Evolutionary conservation across 2,888 invertebrate species (phyloP).

Genomic region (Eremobia ochroleuca): DNA sequence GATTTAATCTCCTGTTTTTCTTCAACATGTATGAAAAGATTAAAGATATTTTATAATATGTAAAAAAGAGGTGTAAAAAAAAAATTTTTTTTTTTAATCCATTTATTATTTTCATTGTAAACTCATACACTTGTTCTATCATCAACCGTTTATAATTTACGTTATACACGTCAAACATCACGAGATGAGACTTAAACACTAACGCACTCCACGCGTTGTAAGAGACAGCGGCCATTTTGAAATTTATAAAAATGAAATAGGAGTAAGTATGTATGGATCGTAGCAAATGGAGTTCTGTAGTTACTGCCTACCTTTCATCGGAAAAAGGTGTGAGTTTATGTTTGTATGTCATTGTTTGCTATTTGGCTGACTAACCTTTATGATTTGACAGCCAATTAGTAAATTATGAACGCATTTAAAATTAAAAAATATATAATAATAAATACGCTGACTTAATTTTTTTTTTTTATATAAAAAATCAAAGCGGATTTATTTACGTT

Average conservation of each 20-base stretch:
- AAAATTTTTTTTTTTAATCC: constrained; percentile 82
- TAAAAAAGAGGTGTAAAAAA: constrained; percentile 5
- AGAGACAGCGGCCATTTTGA: constrained; percentile 50
- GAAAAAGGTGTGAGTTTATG: neutral
- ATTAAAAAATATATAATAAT: neutral
- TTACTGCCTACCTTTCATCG: too few species aligned
- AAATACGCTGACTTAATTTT: neutral
- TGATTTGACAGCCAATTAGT: neutral
- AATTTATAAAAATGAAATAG: neutral
- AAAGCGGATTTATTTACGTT: neutral
- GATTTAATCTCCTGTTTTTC: neutral
- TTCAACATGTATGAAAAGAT: neutral
- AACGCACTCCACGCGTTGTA: constrained; percentile 72
- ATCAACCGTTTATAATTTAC: constrained; percentile 88
- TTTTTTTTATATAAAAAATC: neutral
- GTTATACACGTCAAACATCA: constrained; percentile 84
- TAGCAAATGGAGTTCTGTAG: neutral
- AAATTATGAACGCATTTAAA: neutral
- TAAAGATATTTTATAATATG: neutral
- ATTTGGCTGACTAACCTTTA: neutral
- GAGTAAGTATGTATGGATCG: too few species aligned
- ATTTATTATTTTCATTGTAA: constrained; percentile 90
- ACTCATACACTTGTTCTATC: constrained; percentile 89
- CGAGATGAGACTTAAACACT: constrained; percentile 74
- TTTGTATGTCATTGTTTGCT: neutral